A percentile compares a stretch with the other conserved stretches of the same genome.
These are phyloP conservation scores for Choristoneura rosaceana DNA, from an alignment of 2,888 invertebrate genomes.

Conservation along the genomic window DNA sequence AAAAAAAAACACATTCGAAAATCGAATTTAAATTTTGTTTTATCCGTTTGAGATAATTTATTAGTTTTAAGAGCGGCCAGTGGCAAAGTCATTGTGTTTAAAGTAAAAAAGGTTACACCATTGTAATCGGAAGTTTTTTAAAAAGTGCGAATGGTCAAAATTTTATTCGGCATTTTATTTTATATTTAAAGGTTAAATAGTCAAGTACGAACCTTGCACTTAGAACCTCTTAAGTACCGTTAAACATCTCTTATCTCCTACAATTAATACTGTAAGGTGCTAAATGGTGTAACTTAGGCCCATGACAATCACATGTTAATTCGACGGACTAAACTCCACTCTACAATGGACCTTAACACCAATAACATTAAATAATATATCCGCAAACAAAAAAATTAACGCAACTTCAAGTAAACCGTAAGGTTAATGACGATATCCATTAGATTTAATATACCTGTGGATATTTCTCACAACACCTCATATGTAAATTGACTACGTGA, in stretches of 20 bases:
- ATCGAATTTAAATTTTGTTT: slow-evolving; percentile 35
- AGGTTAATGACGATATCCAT: slow-evolving; percentile 40
- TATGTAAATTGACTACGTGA: slow-evolving; percentile 32
- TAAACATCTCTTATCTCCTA: slow-evolving; percentile 65
- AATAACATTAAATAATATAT: slow-evolving; percentile 29
- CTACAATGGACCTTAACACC: slow-evolving; percentile 29
- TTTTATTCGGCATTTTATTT: not conserved
- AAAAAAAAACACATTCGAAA: slow-evolving; percentile 47
- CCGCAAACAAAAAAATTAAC: slow-evolving; percentile 31
- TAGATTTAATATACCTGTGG: slow-evolving; percentile 37
- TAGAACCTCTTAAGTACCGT: slow-evolving; percentile 70
- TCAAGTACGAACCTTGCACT: slow-evolving; percentile 37
- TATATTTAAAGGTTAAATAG: not conserved
- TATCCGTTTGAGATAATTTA: not conserved
- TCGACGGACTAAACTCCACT: slow-evolving; percentile 64
- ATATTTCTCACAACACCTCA: slow-evolving; percentile 35
- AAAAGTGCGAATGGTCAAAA: slow-evolving; percentile 18
- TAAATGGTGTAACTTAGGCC: slow-evolving; percentile 68
- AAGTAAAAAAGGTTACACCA: slow-evolving; percentile 43
- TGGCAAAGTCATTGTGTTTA: slow-evolving; percentile 39
- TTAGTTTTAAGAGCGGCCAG: slow-evolving; percentile 40
- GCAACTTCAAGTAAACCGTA: slow-evolving; percentile 31
- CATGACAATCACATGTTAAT: slow-evolving; percentile 75
- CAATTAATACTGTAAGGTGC: slow-evolving; percentile 63
- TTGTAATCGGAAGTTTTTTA: not conserved